Evolutionary conservation across 2,888 invertebrate species (phyloP).

Genomic region (Pyrochroa serraticornis): DNA sequence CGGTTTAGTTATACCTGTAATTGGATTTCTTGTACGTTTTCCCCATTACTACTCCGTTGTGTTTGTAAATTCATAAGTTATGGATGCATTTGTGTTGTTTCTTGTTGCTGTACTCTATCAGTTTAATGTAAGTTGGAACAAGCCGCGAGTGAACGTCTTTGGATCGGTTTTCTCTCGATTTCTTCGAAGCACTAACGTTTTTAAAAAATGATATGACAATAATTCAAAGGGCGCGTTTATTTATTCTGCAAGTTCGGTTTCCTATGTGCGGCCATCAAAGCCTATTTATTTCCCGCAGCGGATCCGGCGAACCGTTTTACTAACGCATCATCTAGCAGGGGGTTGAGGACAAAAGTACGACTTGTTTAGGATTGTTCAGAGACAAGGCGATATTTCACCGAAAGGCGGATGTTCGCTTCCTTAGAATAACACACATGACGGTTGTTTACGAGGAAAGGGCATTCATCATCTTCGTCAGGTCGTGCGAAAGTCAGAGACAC

Average conservation of each 20-base stretch:
- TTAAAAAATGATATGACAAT: conserved; percentile 36
- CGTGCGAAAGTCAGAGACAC: conserved; percentile 37
- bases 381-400: conserved; percentile 58
- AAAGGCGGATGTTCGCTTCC: conserved; percentile 58
- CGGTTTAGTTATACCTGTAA: conserved; percentile 43
- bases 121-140: conserved; percentile 26
- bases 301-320: conserved; percentile 55
- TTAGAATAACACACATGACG: conserved; percentile 57
- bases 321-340: conserved; percentile 56
- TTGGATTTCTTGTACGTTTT: conserved; percentile 47
- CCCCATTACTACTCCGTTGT: conserved; percentile 43
- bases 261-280: conserved; percentile 53
- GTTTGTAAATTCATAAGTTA: conserved; percentile 43
- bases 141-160: background rate
- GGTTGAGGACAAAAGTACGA: conserved; percentile 56
- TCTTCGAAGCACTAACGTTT: conserved; percentile 20
- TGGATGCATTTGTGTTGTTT: conserved; percentile 41
- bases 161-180: conserved; percentile 3
- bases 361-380: conserved; percentile 56
- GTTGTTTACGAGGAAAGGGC: conserved; percentile 49
- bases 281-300: conserved; percentile 55
- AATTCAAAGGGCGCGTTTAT: conserved; percentile 50
- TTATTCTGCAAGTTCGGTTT: conserved; percentile 51
- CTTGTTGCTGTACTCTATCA: conserved; percentile 39
- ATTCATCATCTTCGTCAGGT: conserved; percentile 54